Evolutionary conservation across 2,888 invertebrate genomes (phyloP).

Genomic region (Synanthedon tipuliformis): DNA sequence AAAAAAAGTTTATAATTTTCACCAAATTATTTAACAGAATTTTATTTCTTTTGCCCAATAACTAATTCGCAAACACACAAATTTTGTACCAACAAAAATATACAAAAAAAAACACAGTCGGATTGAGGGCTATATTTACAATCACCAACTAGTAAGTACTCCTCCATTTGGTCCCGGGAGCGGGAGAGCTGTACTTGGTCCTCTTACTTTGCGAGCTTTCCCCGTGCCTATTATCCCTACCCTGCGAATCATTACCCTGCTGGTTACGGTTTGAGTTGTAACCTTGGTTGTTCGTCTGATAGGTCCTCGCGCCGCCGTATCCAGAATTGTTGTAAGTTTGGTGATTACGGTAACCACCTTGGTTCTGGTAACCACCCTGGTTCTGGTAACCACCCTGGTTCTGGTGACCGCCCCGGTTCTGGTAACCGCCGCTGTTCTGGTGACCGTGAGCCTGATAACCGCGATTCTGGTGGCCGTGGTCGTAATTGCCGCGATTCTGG

Average conservation of each 20-base stretch:
- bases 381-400: constrained; percentile 4
- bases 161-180: too few species aligned
- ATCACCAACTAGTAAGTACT: too few species aligned
- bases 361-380: constrained; percentile 3
- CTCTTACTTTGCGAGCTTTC: not conserved
- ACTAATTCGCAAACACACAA: too few species aligned
- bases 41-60: too few species aligned
- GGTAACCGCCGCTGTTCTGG: constrained; percentile 4
- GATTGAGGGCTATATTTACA: too few species aligned
- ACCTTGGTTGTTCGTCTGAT: not conserved
- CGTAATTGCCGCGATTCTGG: constrained; percentile 5
- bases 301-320: constrained; percentile 1
- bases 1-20: too few species aligned
- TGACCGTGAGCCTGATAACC: constrained; percentile 15
- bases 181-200: not conserved
- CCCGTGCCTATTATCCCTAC: constrained; percentile 6
- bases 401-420: constrained; percentile 2
- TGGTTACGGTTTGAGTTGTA: constrained; percentile 5
- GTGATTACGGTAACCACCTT: constrained; percentile 6
- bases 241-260: constrained; percentile 3
- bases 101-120: too few species aligned
- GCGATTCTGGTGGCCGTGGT: constrained; percentile 6
- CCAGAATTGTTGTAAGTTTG: constrained; percentile 7
- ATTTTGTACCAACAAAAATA: too few species aligned
- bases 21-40: too few species aligned